Percentiles rank a stretch among this genome's conserved stretches.
Conservation (phyloP, 2,113 vertebrate genomes). For the Ancistrus triradiatus region DNA sequence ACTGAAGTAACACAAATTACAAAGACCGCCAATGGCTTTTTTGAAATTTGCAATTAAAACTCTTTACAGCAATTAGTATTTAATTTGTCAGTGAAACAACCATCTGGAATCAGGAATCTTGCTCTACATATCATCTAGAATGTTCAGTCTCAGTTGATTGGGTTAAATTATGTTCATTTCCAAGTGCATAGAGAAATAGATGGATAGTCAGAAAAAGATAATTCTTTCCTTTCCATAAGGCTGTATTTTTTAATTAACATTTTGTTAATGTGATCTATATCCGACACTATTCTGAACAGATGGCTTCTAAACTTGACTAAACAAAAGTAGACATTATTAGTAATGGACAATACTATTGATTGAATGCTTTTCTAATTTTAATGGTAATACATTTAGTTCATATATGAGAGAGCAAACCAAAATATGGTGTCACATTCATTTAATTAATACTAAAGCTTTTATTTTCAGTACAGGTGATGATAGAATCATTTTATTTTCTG, state of each 20-base stretch:
- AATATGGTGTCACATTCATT: no score
- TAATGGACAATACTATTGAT: no score
- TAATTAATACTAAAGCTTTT: no score
- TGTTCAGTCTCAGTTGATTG: conserved; percentile 7
- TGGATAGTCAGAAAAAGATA: not conserved
- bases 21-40: conserved; percentile 15
- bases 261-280: no score
- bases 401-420: no score
- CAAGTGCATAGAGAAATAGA: not conserved
- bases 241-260: conserved; percentile 20
- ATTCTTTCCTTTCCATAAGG: conserved; percentile 2
- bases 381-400: no score
- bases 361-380: no score
- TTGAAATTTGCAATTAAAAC: conserved; percentile 28
- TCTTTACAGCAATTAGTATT: conserved; percentile 6
- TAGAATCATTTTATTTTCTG: no score
- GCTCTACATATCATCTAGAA: not conserved
- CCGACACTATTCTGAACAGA: no score
- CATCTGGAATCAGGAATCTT: conserved; percentile 4
- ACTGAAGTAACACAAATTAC: conserved; percentile 15
- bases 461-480: no score
- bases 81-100: conserved; percentile 13
- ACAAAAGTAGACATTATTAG: no score
- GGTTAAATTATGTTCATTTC: not conserved
- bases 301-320: no score